phyloP scores from a whole-genome alignment of 1,140 invertebrate genomes.

The Papilio aristodemus region DNA sequence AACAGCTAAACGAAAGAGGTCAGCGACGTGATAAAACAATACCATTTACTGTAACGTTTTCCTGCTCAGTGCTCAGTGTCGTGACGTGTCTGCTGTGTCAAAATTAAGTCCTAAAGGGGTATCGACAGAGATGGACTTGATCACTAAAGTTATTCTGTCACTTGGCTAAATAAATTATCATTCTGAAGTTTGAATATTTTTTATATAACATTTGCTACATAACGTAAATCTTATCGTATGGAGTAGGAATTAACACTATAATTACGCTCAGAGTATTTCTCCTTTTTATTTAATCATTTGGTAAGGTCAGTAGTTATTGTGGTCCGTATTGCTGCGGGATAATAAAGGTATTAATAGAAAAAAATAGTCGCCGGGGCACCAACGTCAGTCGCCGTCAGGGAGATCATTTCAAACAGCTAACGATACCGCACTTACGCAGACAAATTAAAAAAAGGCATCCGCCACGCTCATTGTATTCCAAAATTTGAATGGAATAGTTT shows the following conservation, averaged over 20 bases:
- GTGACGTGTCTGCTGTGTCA: not conserved
- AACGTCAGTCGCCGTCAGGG: not conserved
- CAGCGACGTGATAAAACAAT: conserved; percentile 2
- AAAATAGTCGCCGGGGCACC: not conserved
- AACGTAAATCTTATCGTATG: too few relatives aligned
- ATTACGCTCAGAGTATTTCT: too few relatives aligned
- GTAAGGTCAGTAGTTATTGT: too few relatives aligned
- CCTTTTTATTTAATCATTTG: too few relatives aligned
- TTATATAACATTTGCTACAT: too few relatives aligned
- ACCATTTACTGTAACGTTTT: not conserved
- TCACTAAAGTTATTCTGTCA: too few relatives aligned
- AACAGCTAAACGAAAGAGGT: conserved; percentile 6
- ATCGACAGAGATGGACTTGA: too few relatives aligned
- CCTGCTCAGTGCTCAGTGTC: not conserved
- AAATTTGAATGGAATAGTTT: conserved; percentile 29
- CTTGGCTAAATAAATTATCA: too few relatives aligned
- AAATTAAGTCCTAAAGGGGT: not conserved
- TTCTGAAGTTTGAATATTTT: too few relatives aligned
- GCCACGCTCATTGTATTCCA: conserved; percentile 13
- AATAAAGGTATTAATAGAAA: not conserved
- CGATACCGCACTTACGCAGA: conserved; percentile 7
- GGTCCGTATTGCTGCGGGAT: too few relatives aligned
- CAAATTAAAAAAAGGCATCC: conserved; percentile 8
- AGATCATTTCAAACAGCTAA: not conserved
- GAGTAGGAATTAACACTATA: too few relatives aligned